Conservation (phyloP, 1,140 invertebrate genomes). For the Lepidostoma basale region DNA sequence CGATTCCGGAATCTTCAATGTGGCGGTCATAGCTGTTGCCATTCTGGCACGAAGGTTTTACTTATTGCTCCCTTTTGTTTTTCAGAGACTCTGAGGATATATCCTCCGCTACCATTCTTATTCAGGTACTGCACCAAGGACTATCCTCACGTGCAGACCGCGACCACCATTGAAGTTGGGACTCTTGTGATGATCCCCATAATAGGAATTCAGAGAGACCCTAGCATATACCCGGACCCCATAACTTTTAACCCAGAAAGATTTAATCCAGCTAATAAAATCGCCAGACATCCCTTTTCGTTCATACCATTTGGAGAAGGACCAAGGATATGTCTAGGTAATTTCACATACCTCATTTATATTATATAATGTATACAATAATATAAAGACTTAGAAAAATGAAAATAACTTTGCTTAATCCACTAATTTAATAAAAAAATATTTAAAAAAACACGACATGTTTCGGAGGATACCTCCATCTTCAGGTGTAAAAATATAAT, state of each 20-base stretch:
- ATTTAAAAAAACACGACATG: too few species aligned
- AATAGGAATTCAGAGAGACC: conserved; percentile 55
- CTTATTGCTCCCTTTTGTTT: conserved; percentile 1
- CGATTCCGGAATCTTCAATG: too few species aligned
- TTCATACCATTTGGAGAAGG: too few species aligned
- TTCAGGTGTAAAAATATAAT: too few species aligned
- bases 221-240: conserved; percentile 58
- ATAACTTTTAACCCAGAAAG: too few species aligned
- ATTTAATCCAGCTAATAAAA: conserved; percentile 55
- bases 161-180: background rate
- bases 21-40: too few species aligned
- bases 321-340: conserved; percentile 51
- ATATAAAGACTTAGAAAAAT: too few species aligned
- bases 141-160: background rate
- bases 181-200: background rate
- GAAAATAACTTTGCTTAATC: too few species aligned
- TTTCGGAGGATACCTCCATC: too few species aligned
- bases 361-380: background rate
- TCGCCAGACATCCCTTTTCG: conserved; percentile 61
- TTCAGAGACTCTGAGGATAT: background rate
- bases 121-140: background rate
- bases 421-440: too few species aligned
- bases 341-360: too few species aligned
- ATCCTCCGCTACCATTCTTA: background rate
- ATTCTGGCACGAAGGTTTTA: too few species aligned